Conservation (phyloP, 2,113 vertebrate genomes). For the Corythoichthys intestinalis region DNA sequence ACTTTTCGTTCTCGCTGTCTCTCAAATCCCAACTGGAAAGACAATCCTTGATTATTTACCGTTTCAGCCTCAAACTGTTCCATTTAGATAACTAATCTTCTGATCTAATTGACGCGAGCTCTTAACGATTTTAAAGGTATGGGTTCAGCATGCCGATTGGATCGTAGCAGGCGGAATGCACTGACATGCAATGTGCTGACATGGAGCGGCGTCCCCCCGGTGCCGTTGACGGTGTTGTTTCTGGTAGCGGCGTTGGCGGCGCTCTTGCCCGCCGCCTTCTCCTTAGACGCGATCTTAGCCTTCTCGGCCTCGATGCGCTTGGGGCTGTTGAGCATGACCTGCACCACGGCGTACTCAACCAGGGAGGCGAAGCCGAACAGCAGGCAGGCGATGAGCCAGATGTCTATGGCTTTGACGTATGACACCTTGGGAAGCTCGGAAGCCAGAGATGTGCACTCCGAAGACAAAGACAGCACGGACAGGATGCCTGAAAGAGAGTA, state of each 20-base stretch:
- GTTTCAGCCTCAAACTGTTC: too few relatives aligned
- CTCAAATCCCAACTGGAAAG: too few relatives aligned
- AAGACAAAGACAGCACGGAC: conserved; percentile 95
- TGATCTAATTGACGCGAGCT: too few relatives aligned
- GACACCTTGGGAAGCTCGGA: conserved; percentile 97
- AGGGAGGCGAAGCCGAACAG: conserved; percentile 96
- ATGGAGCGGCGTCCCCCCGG: conserved; percentile 87
- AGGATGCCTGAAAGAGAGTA: conserved; percentile 82
- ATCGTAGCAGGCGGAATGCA: conserved; percentile 7
- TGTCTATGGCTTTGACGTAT: conserved; percentile 96
- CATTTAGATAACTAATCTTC: too few relatives aligned
- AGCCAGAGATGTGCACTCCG: conserved; percentile 93
- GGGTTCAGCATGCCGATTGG: not conserved
- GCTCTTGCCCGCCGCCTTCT: conserved; percentile 83
- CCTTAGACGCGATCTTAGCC: conserved; percentile 86
- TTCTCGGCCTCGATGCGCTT: conserved; percentile 92
- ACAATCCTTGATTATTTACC: too few relatives aligned
- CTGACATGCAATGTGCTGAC: conserved; percentile 95
- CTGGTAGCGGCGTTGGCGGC: conserved; percentile 61
- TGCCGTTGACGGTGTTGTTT: conserved; percentile 89
- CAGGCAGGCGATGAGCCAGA: conserved; percentile 98
- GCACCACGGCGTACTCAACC: conserved; percentile 96
- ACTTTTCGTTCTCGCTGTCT: too few relatives aligned
- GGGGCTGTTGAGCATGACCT: conserved; percentile 96
- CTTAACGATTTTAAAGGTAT: not conserved